These are phyloP conservation scores for Drosophila biarmipes DNA, from an alignment of 1,140 invertebrate species.

Conservation along the genomic window DNA sequence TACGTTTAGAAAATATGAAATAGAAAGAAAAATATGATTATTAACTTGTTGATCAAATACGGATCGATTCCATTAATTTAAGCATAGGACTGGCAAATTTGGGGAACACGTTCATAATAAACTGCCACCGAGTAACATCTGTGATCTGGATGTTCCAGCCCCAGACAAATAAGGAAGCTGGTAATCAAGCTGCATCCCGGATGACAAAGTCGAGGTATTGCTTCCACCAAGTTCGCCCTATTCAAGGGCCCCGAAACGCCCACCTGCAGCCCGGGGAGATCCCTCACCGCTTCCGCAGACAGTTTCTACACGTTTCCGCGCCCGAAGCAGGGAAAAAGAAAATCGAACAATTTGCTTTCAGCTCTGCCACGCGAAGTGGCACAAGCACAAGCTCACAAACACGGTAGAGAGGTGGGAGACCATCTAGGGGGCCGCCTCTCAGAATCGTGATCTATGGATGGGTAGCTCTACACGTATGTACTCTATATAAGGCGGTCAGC, in stretches of 20 bases:
- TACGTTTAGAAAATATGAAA: no score
- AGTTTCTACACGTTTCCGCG: constrained; percentile 66
- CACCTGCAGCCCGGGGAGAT: constrained; percentile 40
- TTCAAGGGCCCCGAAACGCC: constrained; percentile 31
- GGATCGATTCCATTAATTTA: not conserved
- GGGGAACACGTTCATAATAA: not conserved
- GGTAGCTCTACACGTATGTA: constrained; percentile 31
- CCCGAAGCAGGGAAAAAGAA: constrained; percentile 47
- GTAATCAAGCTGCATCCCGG: not conserved
- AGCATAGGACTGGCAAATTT: not conserved
- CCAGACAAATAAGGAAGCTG: not conserved
- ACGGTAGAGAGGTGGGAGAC: constrained; percentile 5
- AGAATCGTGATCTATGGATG: constrained; percentile 61
- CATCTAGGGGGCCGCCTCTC: constrained; percentile 41
- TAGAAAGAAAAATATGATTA: no score
- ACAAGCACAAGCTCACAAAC: constrained; percentile 8
- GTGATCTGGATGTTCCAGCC: not conserved
- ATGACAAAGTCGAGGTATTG: not conserved
- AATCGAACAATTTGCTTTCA: constrained; percentile 69
- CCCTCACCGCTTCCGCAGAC: constrained; percentile 57
- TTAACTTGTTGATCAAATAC: not conserved
- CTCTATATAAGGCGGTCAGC: constrained; percentile 18
- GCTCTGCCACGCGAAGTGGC: constrained; percentile 55
- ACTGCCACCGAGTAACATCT: not conserved
- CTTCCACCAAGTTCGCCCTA: constrained; percentile 16